Conservation (phyloP, 1,140 invertebrate genomes). For the Tetramorium parvispinum region DNA sequence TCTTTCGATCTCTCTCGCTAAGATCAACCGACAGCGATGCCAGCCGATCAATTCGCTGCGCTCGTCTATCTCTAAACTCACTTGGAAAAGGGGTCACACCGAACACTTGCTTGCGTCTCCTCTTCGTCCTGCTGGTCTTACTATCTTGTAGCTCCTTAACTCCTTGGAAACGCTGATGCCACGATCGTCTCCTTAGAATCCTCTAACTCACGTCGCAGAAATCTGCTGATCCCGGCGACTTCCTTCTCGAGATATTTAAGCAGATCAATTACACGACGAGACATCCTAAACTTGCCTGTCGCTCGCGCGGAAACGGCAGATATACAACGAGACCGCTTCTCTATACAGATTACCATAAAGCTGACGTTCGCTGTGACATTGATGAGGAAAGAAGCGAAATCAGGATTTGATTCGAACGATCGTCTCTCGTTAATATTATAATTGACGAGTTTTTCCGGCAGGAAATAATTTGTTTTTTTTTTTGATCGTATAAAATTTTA, state of each 20-base stretch:
- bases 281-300: conserved; percentile 57
- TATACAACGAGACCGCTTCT: background rate
- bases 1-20: conserved; percentile 40
- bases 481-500: background rate
- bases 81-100: conserved; percentile 56
- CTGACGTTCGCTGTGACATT: background rate
- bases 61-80: conserved; percentile 66
- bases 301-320: conserved; percentile 22
- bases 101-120: conserved; percentile 6
- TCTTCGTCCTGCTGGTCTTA: background rate
- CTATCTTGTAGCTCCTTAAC: conserved; percentile 51
- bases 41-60: conserved; percentile 33
- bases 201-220: conserved; percentile 26
- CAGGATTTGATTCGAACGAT: background rate
- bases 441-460: background rate
- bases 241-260: conserved; percentile 57
- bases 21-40: conserved; percentile 56
- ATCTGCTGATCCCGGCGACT: conserved; percentile 65
- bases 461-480: background rate
- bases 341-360: conserved; percentile 27
- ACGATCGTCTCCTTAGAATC: conserved; percentile 16
- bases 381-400: background rate
- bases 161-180: conserved; percentile 49
- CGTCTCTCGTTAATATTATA: background rate
- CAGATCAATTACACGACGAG: conserved; percentile 57